Base-by-base conservation (phyloP, 2,797 vertebrate species). In the Brachymystax lenok region DNA sequence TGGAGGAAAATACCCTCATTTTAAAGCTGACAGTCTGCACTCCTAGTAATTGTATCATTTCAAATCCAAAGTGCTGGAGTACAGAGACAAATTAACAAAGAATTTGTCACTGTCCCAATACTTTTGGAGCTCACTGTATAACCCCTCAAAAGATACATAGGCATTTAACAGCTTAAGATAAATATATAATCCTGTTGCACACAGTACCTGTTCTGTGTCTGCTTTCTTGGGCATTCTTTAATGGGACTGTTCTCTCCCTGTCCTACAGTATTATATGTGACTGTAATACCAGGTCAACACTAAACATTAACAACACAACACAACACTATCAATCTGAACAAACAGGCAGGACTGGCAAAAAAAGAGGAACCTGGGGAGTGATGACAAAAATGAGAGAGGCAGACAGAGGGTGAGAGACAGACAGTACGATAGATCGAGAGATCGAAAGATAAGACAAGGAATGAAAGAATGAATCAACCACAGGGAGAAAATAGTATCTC, bases 241-340 rank as follows among this genome's bases (percentile, higher is more conserved):
- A 54, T 70, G 78, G 46, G 84, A 82, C 80, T 76, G 81, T 78
- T 83, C 83, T 79, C 85, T 69, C 80, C 79, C 87, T 84, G 83
- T 54, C 78, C 89, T 84, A 30, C 64, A 40, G 30, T 71, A 16
- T 54, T 21, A 51, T 50, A 51, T 67, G 54, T 71, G 71, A 56
- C 66, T 80, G 73, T 73, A 68, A 85, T 73, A 82, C 69, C 14
- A 35, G 73, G 67, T 54, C 46, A 56, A 35, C 74, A 74, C 78
- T 88, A 89, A 86, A 86, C 88, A 91, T 91, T 89, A 91, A n/a
- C n/a, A n/a, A n/a, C n/a, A 88, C 89, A 82, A 4, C 46, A 79
- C 28, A 82, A 84, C 79, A 30, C 82, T 76, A 91, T 90, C 90
- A 90, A 89, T 92, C 90, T 76, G 82, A 88, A 83, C 86, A 87